phyloP scores from a whole-genome alignment of 2,888 invertebrate genomes.

The Eupsilia transversa region DNA sequence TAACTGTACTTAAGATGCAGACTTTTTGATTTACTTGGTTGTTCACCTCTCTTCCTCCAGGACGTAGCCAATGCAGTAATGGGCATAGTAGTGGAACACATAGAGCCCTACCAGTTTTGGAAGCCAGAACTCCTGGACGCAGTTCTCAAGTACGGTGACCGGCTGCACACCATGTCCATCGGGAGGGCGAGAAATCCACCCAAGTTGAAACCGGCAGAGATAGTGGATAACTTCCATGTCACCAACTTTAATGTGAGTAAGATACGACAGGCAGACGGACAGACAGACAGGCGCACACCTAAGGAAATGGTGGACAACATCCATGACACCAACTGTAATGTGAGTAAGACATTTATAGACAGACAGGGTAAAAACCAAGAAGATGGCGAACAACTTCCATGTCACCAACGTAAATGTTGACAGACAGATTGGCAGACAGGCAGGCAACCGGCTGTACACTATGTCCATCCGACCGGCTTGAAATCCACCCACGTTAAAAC shows the following conservation, averaged over 20 bases:
- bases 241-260: slow-evolving; percentile 84
- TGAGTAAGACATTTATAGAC: too few species aligned
- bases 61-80: slow-evolving; percentile 90
- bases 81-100: slow-evolving; percentile 90
- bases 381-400: too few species aligned
- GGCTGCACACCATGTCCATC: slow-evolving; percentile 89
- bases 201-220: slow-evolving; percentile 71
- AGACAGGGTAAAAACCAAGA: too few species aligned
- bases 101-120: slow-evolving; percentile 91
- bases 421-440: too few species aligned
- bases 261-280: not conserved
- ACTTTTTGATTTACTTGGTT: not conserved
- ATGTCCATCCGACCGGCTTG: too few species aligned
- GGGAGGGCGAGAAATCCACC: slow-evolving; percentile 76
- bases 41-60: slow-evolving; percentile 72
- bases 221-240: slow-evolving; percentile 80
- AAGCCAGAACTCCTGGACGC: slow-evolving; percentile 90
- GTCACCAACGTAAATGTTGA: too few species aligned
- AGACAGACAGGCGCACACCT: not conserved
- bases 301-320: not conserved
- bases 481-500: too few species aligned
- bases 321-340: not conserved
- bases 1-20: not conserved
- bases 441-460: too few species aligned
- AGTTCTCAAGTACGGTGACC: slow-evolving; percentile 92